Percentiles rank a stretch among this genome's conserved stretches.
phyloP scores from a whole-genome alignment of 37 sponge, comb jelly and placozoan genomes.

The Halichondria panicea region DNA sequence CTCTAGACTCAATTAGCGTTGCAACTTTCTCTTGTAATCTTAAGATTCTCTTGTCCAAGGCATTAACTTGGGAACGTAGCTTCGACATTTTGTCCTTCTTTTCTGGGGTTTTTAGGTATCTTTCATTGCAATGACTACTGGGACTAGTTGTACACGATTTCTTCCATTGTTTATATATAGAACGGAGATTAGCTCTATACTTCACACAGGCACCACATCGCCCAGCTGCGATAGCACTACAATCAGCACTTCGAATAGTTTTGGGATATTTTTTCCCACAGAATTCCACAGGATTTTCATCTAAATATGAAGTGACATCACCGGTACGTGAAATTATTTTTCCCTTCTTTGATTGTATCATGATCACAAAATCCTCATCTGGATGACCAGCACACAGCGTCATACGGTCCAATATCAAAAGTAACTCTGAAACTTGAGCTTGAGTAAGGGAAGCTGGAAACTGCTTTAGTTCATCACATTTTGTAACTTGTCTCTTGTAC shows the following conservation, averaged over 20 bases:
- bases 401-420: not conserved
- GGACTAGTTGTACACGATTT: not conserved
- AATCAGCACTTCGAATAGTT: constrained; percentile 22
- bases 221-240: not conserved
- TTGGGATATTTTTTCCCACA: not conserved
- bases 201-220: constrained; percentile 10
- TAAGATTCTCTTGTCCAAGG: constrained; percentile 3
- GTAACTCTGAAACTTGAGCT: not conserved
- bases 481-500: not conserved
- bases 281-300: not conserved
- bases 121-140: not conserved
- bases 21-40: constrained; percentile 6
- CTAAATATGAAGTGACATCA: constrained; percentile 1
- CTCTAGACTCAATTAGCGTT: not conserved
- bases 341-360: constrained; percentile 16
- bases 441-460: not conserved
- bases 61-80: not conserved
- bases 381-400: constrained; percentile 30
- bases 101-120: constrained; percentile 31
- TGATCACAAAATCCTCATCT: constrained; percentile 19
- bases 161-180: constrained; percentile 20
- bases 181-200: constrained; percentile 13
- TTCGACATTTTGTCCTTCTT: not conserved
- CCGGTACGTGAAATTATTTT: constrained; percentile 3
- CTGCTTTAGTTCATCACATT: not conserved